These are phyloP conservation scores for Thymelicus acteon DNA, from an alignment of 2,888 invertebrate genomes.

Conservation along the genomic window DNA sequence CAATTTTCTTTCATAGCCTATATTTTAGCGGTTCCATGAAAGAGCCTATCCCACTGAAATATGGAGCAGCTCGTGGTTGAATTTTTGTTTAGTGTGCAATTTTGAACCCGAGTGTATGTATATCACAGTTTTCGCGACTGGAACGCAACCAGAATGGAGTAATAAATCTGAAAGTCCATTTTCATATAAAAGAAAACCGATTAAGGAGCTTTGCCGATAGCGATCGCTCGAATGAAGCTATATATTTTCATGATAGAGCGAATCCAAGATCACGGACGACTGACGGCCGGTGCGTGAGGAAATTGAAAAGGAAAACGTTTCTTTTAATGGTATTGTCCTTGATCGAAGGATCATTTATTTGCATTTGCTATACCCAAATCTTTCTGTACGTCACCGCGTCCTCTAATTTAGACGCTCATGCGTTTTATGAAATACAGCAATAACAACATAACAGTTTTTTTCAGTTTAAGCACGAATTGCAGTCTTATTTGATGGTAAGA, in stretches of 20 bases:
- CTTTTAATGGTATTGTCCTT: constrained; percentile 70
- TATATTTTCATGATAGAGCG: constrained; percentile 84
- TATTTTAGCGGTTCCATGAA: constrained; percentile 65
- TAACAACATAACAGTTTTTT: neutral
- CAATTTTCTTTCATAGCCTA: constrained; percentile 78
- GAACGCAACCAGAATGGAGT: constrained; percentile 76
- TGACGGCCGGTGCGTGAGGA: constrained; percentile 79
- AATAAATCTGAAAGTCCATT: constrained; percentile 83
- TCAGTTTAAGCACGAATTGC: too few relatives aligned
- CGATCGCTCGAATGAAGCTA: constrained; percentile 82
- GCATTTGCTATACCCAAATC: constrained; percentile 48
- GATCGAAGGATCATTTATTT: constrained; percentile 57
- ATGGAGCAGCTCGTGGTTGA: constrained; percentile 70
- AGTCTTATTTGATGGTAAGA: too few relatives aligned
- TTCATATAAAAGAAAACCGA: constrained; percentile 84
- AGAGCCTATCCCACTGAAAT: constrained; percentile 66
- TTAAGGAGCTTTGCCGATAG: constrained; percentile 83
- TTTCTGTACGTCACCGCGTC: constrained; percentile 8
- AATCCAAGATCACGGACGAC: constrained; percentile 77
- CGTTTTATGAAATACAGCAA: constrained; percentile 9
- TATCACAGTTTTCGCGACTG: constrained; percentile 73
- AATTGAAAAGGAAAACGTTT: constrained; percentile 78
- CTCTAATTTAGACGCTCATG: neutral
- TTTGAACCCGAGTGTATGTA: constrained; percentile 69
- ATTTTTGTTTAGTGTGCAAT: constrained; percentile 79